Percentiles rank a stretch among this genome's conserved stretches.
Conservation (phyloP, 2,113 vertebrate species). For the Rafetus swinhoei region DNA sequence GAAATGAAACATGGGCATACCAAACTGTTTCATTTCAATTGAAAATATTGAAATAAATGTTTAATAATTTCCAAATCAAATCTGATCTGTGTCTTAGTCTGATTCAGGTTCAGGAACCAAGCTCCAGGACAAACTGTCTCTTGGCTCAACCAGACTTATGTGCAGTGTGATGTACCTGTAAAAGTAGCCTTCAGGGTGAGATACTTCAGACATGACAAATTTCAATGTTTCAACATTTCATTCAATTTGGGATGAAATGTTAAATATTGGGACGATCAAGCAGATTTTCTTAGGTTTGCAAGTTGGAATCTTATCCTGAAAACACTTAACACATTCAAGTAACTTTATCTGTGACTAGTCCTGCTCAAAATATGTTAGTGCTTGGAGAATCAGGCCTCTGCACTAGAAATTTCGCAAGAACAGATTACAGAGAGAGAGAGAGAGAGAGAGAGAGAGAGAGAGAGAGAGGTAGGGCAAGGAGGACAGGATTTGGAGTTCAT, state of each 20-base stretch:
- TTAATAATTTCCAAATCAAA: background rate
- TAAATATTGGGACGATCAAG: background rate
- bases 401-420: background rate
- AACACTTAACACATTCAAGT: background rate
- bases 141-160: background rate
- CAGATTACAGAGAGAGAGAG: background rate
- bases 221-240: background rate
- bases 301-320: background rate
- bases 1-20: background rate
- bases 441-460: background rate
- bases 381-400: background rate
- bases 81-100: background rate
- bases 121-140: background rate
- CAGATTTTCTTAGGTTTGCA: background rate
- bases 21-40: background rate
- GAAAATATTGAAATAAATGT: background rate
- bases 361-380: background rate
- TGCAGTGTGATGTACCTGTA: background rate
- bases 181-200: background rate
- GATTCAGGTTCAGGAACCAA: background rate
- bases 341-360: background rate
- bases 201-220: background rate
- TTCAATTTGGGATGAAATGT: background rate
- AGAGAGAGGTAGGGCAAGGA: no score
- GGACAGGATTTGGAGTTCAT: background rate